Base-by-base conservation (phyloP, 2,797 vertebrate species). In the Podargus strigoides region DNA sequence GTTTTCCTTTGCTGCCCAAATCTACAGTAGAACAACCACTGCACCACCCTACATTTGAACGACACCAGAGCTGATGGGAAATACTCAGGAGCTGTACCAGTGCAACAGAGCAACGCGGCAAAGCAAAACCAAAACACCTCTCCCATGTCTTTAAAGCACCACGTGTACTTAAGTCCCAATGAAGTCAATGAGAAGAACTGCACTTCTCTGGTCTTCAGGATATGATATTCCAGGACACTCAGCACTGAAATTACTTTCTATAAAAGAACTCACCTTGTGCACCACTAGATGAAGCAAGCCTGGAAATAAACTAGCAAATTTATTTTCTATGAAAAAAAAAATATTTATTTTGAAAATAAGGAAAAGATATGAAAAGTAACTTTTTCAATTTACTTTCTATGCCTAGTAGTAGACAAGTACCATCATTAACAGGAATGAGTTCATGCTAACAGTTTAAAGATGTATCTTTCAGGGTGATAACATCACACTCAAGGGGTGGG, bases 381-480 rank as follows among this genome's bases (percentile, higher is more conserved):
- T 39, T 37, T 37, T 87, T 59, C 16, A 8, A 20, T 6, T n/a
- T 9, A 30, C 7, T 44, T 58, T 20, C 36, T 46, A 14, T 46
- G 24, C 21, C 50, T 32, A 13, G 12, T 16, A 46, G 22, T 21
- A 67, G 42, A 46, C 21, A 87, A 85, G 17, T 5, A 3, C 13
- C 46, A 32, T 50, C 79, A 62, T 84, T 70, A 92, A 44, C 34
- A 92, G 82, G 58, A 67, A 52, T 19, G 36, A 87, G 75, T 37
- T 92, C 41, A 53, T n/a, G 63, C 37, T 63, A 44, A 84, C 36
- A 39, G 76, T 66, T 79, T 80, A 88, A 94, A 85, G 41, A n/a
- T n/a, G 12, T 23, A 53, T 20, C 39, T 87, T 83, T 83, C 18
- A 36, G 42, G 50, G 55, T 18, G 2, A 17, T 32, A 85, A 49